Conservation (phyloP, 2,888 invertebrate species). For the Lottia gigantea region DNA sequence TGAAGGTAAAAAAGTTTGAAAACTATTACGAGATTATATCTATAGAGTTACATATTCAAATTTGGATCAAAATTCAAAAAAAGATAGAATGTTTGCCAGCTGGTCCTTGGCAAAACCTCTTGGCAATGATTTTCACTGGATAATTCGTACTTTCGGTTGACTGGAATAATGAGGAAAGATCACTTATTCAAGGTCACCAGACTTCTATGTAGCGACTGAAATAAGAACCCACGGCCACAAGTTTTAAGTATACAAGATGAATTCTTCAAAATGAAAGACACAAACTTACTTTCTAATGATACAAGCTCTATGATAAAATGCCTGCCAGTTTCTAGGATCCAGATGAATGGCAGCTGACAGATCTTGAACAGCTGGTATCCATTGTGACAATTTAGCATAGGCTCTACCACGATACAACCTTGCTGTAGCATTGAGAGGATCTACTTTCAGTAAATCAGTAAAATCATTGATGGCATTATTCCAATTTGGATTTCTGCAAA, state of each 20-base stretch:
- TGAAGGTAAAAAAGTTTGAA: constrained; percentile 25
- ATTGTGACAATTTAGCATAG: constrained; percentile 59
- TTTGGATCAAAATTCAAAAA: no score
- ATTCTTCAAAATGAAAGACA: background rate
- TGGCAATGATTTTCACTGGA: no score
- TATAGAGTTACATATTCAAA: no score
- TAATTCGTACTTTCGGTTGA: no score
- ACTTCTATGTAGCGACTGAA: no score
- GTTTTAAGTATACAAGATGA: no score
- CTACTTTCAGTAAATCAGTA: constrained; percentile 62
- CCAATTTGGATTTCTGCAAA: constrained; percentile 55
- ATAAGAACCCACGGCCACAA: no score
- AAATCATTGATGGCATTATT: constrained; percentile 64
- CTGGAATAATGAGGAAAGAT: no score
- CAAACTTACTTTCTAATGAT: constrained; percentile 32
- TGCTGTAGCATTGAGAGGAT: constrained; percentile 58
- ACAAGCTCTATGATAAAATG: constrained; percentile 66
- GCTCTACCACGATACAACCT: constrained; percentile 63
- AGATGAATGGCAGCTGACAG: constrained; percentile 67
- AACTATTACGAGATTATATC: no score
- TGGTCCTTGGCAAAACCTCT: no score
- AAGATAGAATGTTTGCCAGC: no score
- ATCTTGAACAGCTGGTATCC: constrained; percentile 64
- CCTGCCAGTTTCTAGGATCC: constrained; percentile 63
- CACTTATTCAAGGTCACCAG: no score